These are phyloP conservation scores for Ridgeia piscesae DNA, from an alignment of 1,140 invertebrate genomes.

Conservation along the genomic window DNA sequence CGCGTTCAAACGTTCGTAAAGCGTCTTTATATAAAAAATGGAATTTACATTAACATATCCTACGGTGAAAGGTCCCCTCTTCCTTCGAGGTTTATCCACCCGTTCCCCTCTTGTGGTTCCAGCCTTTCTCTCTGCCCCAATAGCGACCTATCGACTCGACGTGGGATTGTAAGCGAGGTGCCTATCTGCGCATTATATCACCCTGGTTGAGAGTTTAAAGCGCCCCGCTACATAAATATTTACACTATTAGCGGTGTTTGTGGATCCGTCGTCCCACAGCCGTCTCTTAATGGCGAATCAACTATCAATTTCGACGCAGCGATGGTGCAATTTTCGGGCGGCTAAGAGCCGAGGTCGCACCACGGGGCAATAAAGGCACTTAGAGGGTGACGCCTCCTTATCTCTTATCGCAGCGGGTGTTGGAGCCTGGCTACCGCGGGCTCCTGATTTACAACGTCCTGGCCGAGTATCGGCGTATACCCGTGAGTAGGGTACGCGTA, in stretches of 20 bases:
- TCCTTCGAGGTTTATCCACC: background rate
- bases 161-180: background rate
- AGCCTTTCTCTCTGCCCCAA: background rate
- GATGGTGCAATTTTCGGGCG: background rate
- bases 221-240: background rate
- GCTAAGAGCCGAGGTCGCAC: background rate
- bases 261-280: background rate
- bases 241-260: background rate
- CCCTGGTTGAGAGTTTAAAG: background rate
- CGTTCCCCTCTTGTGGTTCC: background rate
- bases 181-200: background rate
- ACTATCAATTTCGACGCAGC: background rate
- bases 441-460: background rate
- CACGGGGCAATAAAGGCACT: conserved; percentile 3
- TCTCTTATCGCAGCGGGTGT: conserved; percentile 3
- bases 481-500: background rate
- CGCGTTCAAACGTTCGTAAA: no score
- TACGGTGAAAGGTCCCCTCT: background rate
- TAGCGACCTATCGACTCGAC: background rate
- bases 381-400: background rate
- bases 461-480: background rate
- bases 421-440: background rate
- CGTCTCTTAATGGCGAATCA: background rate
- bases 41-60: background rate
- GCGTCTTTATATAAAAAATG: no score